Evolutionary conservation across 1,140 invertebrate species (phyloP).

Genomic region (Thaumetopoea pityocampa): DNA sequence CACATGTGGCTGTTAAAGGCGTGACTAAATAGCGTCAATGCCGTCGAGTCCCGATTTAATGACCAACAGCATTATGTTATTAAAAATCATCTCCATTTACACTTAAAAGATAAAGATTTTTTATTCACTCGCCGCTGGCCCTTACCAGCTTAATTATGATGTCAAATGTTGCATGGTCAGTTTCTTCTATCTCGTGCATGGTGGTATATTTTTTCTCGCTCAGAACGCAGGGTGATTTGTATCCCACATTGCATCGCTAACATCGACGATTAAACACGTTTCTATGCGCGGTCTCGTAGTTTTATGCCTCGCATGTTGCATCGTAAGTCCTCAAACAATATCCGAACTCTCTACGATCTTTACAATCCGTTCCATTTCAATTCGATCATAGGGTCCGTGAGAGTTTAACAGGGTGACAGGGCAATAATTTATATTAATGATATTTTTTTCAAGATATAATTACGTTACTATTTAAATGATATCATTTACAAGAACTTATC

Average conservation of each 20-base stretch:
- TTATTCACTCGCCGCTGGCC: conserved; percentile 35
- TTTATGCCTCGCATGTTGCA: conserved; percentile 39
- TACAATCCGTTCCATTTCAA: conserved; percentile 35
- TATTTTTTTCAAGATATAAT: conserved; percentile 29
- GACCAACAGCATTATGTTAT: conserved; percentile 38
- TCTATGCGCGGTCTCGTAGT: conserved; percentile 68
- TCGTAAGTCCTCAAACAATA: conserved; percentile 29
- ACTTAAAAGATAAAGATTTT: conserved; percentile 58
- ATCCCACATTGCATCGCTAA: conserved; percentile 41
- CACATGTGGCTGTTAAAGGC: conserved; percentile 19
- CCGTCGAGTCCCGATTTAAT: conserved; percentile 36
- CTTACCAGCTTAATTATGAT: conserved; percentile 62
- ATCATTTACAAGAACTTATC: conserved; percentile 26
- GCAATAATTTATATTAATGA: conserved; percentile 29
- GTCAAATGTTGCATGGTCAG: conserved; percentile 61
- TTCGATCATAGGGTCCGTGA: conserved; percentile 28
- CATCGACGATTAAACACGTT: conserved; percentile 68
- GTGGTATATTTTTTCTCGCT: conserved; percentile 36
- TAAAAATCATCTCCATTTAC: conserved; percentile 47
- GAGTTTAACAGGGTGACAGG: conserved; percentile 34
- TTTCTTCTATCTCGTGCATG: conserved; percentile 32
- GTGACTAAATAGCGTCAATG: conserved; percentile 20
- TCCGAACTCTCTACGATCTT: conserved; percentile 41
- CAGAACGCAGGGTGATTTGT: conserved; percentile 38
- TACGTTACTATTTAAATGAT: conserved; percentile 23